Conservation (phyloP, 2,888 invertebrate genomes). For the Cataglyphis livida region DNA sequence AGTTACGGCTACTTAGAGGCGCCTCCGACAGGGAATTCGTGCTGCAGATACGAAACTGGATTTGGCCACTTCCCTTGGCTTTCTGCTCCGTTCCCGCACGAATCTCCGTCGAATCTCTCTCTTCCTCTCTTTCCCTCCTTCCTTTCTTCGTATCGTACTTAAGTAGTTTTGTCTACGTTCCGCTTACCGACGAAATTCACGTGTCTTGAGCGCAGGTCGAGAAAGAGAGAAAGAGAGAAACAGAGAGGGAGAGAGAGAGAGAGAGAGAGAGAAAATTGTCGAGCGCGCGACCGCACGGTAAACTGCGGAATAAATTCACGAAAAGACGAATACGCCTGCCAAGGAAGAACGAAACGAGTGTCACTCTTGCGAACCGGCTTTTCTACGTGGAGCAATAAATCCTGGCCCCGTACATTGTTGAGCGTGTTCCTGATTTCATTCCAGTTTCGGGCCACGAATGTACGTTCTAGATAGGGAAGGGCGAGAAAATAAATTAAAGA, state of each 20-base stretch:
- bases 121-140: slow-evolving; percentile 10
- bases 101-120: slow-evolving; percentile 35
- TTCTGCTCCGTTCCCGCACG: slow-evolving; percentile 7
- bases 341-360: slow-evolving; percentile 70
- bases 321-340: slow-evolving; percentile 72
- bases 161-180: slow-evolving; percentile 77
- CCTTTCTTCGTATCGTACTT: slow-evolving; percentile 41
- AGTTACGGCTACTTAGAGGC: slow-evolving; percentile 65
- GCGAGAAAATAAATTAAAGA: slow-evolving; percentile 74
- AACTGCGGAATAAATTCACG: slow-evolving; percentile 70
- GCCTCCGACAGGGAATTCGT: slow-evolving; percentile 57
- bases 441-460: slow-evolving; percentile 49
- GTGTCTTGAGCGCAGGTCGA: neutral
- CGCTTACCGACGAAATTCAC: slow-evolving; percentile 41
- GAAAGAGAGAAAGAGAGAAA: neutral
- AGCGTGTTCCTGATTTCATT: slow-evolving; percentile 74
- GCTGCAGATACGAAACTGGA: slow-evolving; percentile 59
- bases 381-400: slow-evolving; percentile 71
- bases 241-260: slow-evolving; percentile 1
- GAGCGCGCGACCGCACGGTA: slow-evolving; percentile 41
- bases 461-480: slow-evolving; percentile 35
- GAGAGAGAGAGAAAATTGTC: neutral
- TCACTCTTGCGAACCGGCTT: slow-evolving; percentile 65
- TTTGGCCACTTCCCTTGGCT: slow-evolving; percentile 39
- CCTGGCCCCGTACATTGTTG: slow-evolving; percentile 59